Base-by-base conservation (phyloP, 1,140 invertebrate species). In the Nephila pilipes region DNA sequence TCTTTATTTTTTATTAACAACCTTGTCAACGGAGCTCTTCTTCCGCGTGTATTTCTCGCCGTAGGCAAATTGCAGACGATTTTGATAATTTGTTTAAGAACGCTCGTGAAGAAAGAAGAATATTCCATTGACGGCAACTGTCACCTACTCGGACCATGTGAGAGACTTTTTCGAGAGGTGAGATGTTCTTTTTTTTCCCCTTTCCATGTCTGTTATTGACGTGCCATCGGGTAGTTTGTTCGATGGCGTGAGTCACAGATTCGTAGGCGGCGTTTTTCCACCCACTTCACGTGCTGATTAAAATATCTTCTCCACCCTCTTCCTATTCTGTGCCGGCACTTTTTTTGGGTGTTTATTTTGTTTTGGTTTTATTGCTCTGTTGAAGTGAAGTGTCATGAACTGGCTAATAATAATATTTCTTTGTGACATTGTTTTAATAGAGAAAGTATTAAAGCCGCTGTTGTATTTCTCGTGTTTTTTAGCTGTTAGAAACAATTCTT, bases 261-360 rank as follows among this genome's bases (percentile, higher is more conserved):
- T 85, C 83, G 83, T 85, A 58, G 83, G 83, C 55, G 46, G 83
- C 29, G 46, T 54, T 57, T 46, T 58, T 32, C 83, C 83, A 22
- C 83, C 83, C 83, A 85, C 83, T 85, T 81, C 46, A 18, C 36
- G 80, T 46, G 20, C 32, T 58, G 83, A 85, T 85, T 85, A 58
- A 55, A 85, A 85, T 58, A 57, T 85, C n/a, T 29, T 58, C 83
- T 85, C 83, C 83, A 85, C 83, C 83, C 83, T 85, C 83, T 57
- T n/a, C 46, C 46, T 81, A 46, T 81, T 81, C n/a, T 46, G 10
- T 55, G 36, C 46, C 22, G 36, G 20, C 55, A 46, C 32, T 85
- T 10, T 54, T 29, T 57, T 85, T n/a, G n/a, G n/a, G n/a, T n/a
- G n/a, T n/a, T n/a, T n/a, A n/a, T n/a, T n/a, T 85, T 60, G 58